phyloP scores from a whole-genome alignment of 2,888 invertebrate genomes.

The Stenoptilia bipunctidactyla region DNA sequence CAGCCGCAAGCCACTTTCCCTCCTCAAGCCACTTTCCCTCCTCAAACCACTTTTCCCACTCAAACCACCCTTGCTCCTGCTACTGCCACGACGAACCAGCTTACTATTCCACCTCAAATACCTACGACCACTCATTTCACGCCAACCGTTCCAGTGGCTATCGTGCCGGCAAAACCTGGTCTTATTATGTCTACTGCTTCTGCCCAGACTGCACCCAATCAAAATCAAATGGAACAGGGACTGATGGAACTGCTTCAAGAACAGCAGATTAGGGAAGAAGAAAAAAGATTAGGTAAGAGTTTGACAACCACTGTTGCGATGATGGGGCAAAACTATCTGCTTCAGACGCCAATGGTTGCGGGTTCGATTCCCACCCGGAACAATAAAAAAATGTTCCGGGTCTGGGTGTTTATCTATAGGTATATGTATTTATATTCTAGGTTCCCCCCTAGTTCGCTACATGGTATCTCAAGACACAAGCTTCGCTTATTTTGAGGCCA shows the following conservation, averaged over 20 bases:
- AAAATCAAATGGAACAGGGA: not conserved
- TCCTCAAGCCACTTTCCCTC: slow-evolving; percentile 12
- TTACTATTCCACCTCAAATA: not conserved
- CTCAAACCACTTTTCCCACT: slow-evolving; percentile 2
- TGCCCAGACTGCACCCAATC: not conserved
- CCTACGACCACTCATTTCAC: not conserved
- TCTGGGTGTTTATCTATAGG: no score
- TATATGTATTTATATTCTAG: no score
- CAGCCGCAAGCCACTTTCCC: no score
- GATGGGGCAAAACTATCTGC: no score
- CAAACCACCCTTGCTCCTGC: not conserved
- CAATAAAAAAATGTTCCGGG: no score
- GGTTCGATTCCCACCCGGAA: no score
- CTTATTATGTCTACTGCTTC: not conserved
- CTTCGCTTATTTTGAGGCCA: no score
- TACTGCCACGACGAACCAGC: not conserved
- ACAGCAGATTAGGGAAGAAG: not conserved
- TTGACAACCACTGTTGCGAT: no score
- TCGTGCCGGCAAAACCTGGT: not conserved
- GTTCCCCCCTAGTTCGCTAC: no score
- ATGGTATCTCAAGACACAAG: no score
- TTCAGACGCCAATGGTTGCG: no score
- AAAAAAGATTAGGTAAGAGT: no score
- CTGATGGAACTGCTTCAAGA: slow-evolving; percentile 2
- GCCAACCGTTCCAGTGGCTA: not conserved